Evolutionary conservation across 2,888 invertebrate genomes (phyloP).

Genomic region (Catonia carolina): DNA sequence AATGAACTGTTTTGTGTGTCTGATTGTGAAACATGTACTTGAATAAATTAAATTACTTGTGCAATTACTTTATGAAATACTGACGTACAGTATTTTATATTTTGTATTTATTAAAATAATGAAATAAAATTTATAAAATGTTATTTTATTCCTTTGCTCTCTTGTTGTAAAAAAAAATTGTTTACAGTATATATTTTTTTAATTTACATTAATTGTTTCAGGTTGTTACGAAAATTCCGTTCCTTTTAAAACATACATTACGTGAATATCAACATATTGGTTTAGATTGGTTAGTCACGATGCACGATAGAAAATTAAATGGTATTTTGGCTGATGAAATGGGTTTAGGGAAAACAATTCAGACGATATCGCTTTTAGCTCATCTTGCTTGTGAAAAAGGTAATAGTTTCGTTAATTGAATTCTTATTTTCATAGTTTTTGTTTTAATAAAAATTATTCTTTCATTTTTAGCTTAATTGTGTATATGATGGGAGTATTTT

Average conservation of each 20-base stretch:
- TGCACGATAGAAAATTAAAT: slow-evolving; percentile 90
- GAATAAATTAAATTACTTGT: no score
- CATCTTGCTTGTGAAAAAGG: slow-evolving; percentile 87
- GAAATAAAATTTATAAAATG: no score
- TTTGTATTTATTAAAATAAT: no score
- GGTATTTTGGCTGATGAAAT: slow-evolving; percentile 96
- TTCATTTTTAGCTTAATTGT: not conserved
- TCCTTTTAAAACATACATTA: slow-evolving; percentile 79
- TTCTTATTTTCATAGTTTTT: not conserved
- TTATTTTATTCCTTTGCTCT: no score
- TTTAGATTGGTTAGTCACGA: slow-evolving; percentile 93
- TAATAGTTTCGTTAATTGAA: slow-evolving; percentile 36
- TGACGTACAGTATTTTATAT: no score
- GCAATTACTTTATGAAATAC: no score
- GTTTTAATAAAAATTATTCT: not conserved
- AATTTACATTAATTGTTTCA: no score
- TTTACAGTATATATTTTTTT: no score
- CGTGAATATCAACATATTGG: slow-evolving; percentile 97
- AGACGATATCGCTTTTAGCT: slow-evolving; percentile 89
- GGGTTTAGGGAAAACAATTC: slow-evolving; percentile 96
- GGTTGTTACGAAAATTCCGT: slow-evolving; percentile 90
- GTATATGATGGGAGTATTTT: no score
- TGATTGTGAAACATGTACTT: no score
- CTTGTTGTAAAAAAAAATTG: no score
- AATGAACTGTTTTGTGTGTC: no score